Evolutionary conservation across 1,140 invertebrate species (phyloP).

Genomic region (Drosophila saltans): DNA sequence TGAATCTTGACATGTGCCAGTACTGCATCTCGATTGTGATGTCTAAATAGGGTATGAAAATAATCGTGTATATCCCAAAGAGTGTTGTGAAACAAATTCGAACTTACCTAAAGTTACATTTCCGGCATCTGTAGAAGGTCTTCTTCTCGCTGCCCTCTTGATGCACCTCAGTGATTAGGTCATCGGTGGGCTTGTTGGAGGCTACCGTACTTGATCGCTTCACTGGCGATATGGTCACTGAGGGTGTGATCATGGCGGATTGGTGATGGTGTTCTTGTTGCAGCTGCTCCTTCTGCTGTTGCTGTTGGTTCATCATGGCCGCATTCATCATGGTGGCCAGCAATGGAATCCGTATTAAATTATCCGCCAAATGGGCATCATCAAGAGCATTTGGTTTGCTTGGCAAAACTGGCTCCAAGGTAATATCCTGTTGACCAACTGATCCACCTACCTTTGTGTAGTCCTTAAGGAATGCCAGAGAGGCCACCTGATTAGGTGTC

Average conservation of each 20-base stretch:
- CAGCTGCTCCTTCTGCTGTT: conserved; percentile 62
- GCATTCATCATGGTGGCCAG: conserved; percentile 80
- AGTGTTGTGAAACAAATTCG: neutral
- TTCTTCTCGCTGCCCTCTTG: conserved; percentile 84
- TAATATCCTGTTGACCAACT: conserved; percentile 65
- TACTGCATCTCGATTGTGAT: conserved; percentile 87
- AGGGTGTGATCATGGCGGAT: conserved; percentile 73
- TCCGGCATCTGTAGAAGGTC: conserved; percentile 91
- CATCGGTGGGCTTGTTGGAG: conserved; percentile 70
- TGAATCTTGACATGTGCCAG: conserved; percentile 88
- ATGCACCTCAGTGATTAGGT: conserved; percentile 78
- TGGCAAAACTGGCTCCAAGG: conserved; percentile 63
- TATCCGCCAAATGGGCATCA: conserved; percentile 69
- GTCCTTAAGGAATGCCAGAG: conserved; percentile 78
- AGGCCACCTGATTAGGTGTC: conserved; percentile 82
- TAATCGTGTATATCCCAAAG: neutral
- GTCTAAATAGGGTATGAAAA: conserved; percentile 79
- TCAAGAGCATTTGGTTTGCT: conserved; percentile 55
- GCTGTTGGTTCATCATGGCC: conserved; percentile 76
- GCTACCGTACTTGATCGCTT: conserved; percentile 50
- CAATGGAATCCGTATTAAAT: conserved; percentile 67
- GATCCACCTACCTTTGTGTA: conserved; percentile 61
- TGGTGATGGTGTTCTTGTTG: conserved; percentile 63
- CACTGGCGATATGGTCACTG: conserved; percentile 84
- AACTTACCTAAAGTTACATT: conserved; percentile 90